Evolutionary conservation across 2,113 vertebrate species (phyloP), one percentile per base, ranked within the genome.

Genomic region (Myrmecophaga tridactyla): DNA sequence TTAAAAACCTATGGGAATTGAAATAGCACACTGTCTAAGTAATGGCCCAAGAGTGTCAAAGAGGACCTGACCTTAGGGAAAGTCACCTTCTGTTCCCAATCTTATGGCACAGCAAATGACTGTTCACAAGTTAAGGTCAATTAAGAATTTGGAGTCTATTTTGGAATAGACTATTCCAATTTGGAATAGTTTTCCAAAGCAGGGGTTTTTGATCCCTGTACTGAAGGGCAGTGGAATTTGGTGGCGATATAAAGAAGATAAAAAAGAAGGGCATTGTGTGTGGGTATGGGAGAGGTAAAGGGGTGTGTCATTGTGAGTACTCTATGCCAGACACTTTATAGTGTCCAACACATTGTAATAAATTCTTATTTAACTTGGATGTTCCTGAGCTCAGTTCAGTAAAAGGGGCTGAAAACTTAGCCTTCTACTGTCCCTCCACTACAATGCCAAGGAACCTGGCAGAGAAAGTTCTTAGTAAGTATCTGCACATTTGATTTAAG

Each of bases 281-380:
- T 39, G 41, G 36, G 73, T 39, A 8, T 12, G 13, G 31, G 21
- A 75, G 86, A 34, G 29, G 27, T 21, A 29, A 34, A 10, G 14
- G 46, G 29, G 29, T n/a, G 15, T 21, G 2, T 23, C 34, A 58
- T 58, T 14, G 4, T 48, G 41, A 67, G 39, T 27, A 6, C 72
- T 86, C 39, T 8, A 20, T 34, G 48, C 73, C 62, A 25, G 63
- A 31, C 39, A 27, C 20, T 60, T 72, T 9, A 7, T 27, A n/a
- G n/a, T n/a, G n/a, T n/a, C n/a, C n/a, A n/a, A n/a, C 1, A 17
- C 1, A 0, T 25, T 13, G 36, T 34, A 8, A 20, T 62, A 34
- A 81, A 21, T 31, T 18, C n/a, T 5, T 21, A 10, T 36, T 62
- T 75, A 14, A 0, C 18, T 1, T 62, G 53, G 63, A 5, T 20